Conservation (phyloP, 2,113 vertebrate genomes). For the Riparia riparia region DNA sequence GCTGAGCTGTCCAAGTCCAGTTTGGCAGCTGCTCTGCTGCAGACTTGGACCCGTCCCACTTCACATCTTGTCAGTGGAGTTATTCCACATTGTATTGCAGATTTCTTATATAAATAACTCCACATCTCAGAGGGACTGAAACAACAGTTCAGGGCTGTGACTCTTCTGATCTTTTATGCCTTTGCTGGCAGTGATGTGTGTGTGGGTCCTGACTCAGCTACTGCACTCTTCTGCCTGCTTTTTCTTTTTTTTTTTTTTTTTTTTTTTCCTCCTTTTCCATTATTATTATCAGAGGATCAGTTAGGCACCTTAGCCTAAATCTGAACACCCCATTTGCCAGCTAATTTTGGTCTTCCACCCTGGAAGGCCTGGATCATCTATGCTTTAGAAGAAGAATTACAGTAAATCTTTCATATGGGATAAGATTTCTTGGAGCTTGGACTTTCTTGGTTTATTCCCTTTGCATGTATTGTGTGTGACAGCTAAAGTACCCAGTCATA, state of each 20-base stretch:
- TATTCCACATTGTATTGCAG: background rate
- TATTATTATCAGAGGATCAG: background rate
- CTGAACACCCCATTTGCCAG: background rate
- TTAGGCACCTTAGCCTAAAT: background rate
- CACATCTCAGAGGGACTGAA: background rate
- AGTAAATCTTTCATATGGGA: background rate
- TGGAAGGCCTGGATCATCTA: background rate
- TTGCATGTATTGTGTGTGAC: background rate
- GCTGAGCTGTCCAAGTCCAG: background rate
- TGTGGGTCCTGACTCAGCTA: background rate
- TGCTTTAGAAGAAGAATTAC: background rate
- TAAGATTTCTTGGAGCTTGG: background rate
- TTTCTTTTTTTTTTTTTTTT: accelerated
- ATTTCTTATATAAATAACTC: background rate
- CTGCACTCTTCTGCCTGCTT: background rate
- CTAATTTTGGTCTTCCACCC: background rate
- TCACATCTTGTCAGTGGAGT: background rate
- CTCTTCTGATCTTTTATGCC: background rate
- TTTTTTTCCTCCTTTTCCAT: background rate
- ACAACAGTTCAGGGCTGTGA: background rate
- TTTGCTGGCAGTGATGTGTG: background rate
- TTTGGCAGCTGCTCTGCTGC: slow-evolving; percentile 18
- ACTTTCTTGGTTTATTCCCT: background rate
- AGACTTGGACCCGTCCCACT: background rate
- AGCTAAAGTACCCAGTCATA: background rate